A percentile compares a stretch with the other conserved stretches of the same genome.
These are phyloP conservation scores for Glossosoma conforme DNA, from an alignment of 1,140 invertebrate genomes.

Conservation along the genomic window DNA sequence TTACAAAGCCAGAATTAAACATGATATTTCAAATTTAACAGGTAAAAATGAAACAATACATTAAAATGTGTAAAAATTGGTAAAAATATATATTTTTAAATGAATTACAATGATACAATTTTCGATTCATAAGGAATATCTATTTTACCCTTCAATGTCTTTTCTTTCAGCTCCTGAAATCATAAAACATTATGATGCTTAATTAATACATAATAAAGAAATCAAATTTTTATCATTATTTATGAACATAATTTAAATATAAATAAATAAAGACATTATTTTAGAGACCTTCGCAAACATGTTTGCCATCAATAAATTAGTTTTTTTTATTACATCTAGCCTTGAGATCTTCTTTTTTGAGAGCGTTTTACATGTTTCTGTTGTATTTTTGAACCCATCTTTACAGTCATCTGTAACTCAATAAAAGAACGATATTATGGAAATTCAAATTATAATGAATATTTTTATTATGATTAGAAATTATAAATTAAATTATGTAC, in stretches of 20 bases:
- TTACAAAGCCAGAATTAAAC: no score
- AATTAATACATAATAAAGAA: slow-evolving; percentile 10
- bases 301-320: slow-evolving; percentile 45
- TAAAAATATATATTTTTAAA: background rate
- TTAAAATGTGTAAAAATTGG: background rate
- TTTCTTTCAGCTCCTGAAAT: slow-evolving; percentile 46
- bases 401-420: slow-evolving; percentile 36
- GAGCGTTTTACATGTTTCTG: slow-evolving; percentile 41
- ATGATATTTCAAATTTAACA: no score
- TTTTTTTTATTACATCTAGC: slow-evolving; percentile 44
- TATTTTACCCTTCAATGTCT: slow-evolving; percentile 41
- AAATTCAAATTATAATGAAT: slow-evolving; percentile 19
- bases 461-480: slow-evolving; percentile 12
- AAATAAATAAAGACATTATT: background rate
- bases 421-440: slow-evolving; percentile 23
- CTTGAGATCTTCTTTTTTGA: slow-evolving; percentile 44
- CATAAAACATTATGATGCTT: slow-evolving; percentile 31
- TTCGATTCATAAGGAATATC: slow-evolving; percentile 38
- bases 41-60: background rate
- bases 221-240: background rate
- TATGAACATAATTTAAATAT: background rate
- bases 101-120: slow-evolving; percentile 17
- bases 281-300: slow-evolving; percentile 44
- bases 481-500: slow-evolving; percentile 3
- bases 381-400: slow-evolving; percentile 42